Percentiles rank a stretch among this genome's conserved stretches.
phyloP scores from a whole-genome alignment of 2,797 vertebrate genomes.

The Lagorchestes hirsutus region DNA sequence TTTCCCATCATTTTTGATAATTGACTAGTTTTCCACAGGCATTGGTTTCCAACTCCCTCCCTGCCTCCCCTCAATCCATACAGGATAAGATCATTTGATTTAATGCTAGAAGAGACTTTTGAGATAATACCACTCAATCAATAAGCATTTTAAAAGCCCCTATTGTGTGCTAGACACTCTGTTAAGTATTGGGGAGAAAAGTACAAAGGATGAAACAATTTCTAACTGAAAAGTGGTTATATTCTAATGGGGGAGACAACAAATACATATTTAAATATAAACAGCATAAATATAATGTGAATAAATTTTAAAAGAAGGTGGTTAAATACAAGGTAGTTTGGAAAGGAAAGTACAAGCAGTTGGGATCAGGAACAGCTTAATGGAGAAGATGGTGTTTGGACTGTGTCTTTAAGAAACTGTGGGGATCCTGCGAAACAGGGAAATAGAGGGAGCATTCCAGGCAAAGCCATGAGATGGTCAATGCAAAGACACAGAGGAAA shows the following conservation, averaged over 20 bases:
- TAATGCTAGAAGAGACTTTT: background rate
- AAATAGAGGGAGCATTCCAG: background rate
- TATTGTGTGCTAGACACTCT: background rate
- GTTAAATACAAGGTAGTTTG: background rate
- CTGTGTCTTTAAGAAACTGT: background rate
- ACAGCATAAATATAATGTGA: background rate
- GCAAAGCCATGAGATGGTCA: background rate
- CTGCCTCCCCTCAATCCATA: background rate
- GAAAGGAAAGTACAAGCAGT: background rate
- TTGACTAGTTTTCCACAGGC: background rate
- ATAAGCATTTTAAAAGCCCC: background rate
- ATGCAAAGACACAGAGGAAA: background rate
- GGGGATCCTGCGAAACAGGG: background rate
- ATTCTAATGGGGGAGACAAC: background rate
- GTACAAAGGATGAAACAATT: background rate
- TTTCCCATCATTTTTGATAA: slow-evolving; percentile 2
- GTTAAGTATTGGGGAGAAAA: background rate
- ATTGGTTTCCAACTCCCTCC: background rate
- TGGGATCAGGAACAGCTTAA: background rate
- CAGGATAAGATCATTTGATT: background rate
- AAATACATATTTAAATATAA: background rate
- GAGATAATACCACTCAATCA: background rate
- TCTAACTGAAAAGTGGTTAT: background rate
- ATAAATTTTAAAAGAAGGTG: background rate
- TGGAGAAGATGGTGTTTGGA: background rate